phyloP scores from a whole-genome alignment of 2,888 invertebrate species.

The Polydrusus cervinus region DNA sequence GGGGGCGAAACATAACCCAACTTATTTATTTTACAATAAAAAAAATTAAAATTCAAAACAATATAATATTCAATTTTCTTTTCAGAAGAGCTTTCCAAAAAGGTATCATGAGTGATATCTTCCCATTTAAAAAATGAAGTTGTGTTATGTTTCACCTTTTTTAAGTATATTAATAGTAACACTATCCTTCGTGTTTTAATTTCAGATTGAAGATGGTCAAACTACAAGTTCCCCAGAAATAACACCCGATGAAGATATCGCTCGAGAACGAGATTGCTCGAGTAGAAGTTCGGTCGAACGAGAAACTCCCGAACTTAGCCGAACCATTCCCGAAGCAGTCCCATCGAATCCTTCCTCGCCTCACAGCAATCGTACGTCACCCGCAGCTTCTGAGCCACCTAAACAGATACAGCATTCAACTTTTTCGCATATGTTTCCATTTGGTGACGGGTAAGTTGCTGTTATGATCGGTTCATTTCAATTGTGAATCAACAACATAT shows the following conservation, averaged over 20 bases:
- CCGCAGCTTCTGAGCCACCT: constrained; percentile 76
- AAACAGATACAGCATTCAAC: constrained; percentile 75
- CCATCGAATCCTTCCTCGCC: constrained; percentile 69
- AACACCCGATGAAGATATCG: constrained; percentile 64
- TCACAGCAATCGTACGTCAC: constrained; percentile 74
- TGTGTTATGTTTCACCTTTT: no score
- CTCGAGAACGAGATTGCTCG: constrained; percentile 65
- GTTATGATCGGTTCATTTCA: no score
- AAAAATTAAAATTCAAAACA: no score
- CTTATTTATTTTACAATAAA: no score
- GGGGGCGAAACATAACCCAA: no score
- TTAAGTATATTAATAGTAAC: no score
- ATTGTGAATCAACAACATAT: no score
- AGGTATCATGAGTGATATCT: no score
- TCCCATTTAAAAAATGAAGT: no score
- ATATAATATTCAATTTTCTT: no score
- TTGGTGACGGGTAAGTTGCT: constrained; percentile 74
- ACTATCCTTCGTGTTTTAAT: not conserved
- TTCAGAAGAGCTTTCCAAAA: no score
- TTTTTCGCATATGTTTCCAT: constrained; percentile 81
- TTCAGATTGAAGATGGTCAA: constrained; percentile 64
- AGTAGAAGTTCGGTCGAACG: constrained; percentile 66
- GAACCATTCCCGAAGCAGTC: constrained; percentile 61
- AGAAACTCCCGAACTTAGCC: constrained; percentile 62
- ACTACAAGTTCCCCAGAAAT: constrained; percentile 65